Base-by-base conservation (phyloP, 2,113 vertebrate genomes). In the Platycercus adscitus region DNA sequence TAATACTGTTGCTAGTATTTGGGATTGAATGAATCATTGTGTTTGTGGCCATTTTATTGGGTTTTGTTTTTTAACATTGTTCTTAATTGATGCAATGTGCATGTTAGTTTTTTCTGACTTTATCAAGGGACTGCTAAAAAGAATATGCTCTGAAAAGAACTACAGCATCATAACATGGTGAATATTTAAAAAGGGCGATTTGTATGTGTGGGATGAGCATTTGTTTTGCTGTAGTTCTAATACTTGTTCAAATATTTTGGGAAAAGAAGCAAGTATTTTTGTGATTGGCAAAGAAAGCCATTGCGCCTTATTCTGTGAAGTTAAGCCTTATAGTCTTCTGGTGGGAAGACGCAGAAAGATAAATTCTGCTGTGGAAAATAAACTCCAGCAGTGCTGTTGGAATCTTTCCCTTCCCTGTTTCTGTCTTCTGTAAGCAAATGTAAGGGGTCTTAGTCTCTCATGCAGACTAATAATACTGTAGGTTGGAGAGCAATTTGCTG, bases 401-500 rank as follows among this genome's bases (percentile, higher is more conserved):
- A 87, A 44, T 37, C 31, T 76, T 81, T 66, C 9, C 35, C 39
- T 66, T 86, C 47, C 86, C 75, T 60, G 1, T 73, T 91, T 90
- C 86, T 25, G 31, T 47, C 23, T 88, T 68, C 75, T 66, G 23
- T 73, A 60, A 86, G 56, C 35, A 73, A 68, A 63, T 50, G 31
- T 60, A 49, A 41, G 37, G 46, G 25, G 10, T 91, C 49, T 86
- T 80, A 73, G 14, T 70, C 43, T 90, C 56, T 72, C 26, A 28
- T 78, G 76, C 43, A 91, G 35, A 29, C 17, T 53, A 50, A n/a
- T 53, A 86, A 31, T 87, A 47, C 43, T 83, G 23, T 60, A 17
- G 76, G 76, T 70, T 91, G 61, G 50, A 88, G 72, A 94, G 43
- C 69, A 72, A 94, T 44, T 93, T 71, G 55, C 52, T 90, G 69